Evolutionary conservation across 2,888 invertebrate genomes (phyloP).

Genomic region (Hedya salicella): DNA sequence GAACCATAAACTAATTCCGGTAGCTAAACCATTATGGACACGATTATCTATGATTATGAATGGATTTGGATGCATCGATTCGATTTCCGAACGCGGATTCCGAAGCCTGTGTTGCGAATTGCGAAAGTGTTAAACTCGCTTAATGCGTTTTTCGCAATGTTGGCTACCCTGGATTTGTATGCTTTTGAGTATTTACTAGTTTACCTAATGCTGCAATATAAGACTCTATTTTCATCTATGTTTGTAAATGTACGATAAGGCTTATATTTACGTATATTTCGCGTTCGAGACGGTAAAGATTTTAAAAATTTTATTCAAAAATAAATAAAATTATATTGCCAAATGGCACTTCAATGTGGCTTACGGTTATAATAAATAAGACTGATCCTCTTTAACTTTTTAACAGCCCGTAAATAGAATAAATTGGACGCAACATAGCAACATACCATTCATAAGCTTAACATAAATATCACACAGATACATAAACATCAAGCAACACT

Average conservation of each 20-base stretch:
- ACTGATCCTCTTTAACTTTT: no score
- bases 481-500: no score
- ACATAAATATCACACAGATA: no score
- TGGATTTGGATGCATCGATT: constrained; percentile 50
- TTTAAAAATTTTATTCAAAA: no score
- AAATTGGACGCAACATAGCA: no score
- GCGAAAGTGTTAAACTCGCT: constrained; percentile 10
- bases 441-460: no score
- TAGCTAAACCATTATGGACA: constrained; percentile 74
- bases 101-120: constrained; percentile 42
- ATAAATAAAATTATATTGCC: no score
- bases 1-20: constrained; percentile 82
- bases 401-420: no score
- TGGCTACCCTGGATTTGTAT: background rate
- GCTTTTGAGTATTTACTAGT: background rate
- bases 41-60: constrained; percentile 66
- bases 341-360: no score
- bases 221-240: background rate
- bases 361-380: no score
- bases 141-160: constrained; percentile 7
- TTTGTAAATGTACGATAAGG: background rate
- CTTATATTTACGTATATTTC: background rate
- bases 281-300: background rate
- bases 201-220: background rate
- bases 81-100: constrained; percentile 47